phyloP scores from a whole-genome alignment of 2,797 vertebrate species.

The Garrulus glandarius region DNA sequence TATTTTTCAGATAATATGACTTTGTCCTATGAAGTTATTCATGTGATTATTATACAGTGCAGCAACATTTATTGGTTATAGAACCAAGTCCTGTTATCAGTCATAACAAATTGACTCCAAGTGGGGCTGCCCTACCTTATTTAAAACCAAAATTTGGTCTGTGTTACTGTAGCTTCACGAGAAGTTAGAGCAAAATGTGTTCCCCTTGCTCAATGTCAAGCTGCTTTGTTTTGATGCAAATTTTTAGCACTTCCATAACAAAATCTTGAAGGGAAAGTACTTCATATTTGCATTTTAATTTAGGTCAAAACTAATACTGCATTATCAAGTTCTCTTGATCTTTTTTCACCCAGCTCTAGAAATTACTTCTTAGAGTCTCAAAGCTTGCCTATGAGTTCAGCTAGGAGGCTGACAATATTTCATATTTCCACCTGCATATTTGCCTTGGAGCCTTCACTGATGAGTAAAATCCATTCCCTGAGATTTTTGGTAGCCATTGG shows the following conservation, averaged over 20 bases:
- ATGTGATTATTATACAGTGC: neutral
- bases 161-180: neutral
- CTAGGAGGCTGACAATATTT: neutral
- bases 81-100: neutral
- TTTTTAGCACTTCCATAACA: neutral
- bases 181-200: neutral
- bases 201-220: neutral
- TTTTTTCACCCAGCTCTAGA: neutral
- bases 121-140: neutral
- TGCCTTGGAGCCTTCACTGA: neutral
- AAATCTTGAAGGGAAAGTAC: neutral
- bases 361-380: neutral
- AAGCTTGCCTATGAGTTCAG: neutral
- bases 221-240: neutral
- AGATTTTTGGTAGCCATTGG: neutral
- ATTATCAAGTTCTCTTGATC: neutral
- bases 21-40: neutral
- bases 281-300: neutral
- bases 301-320: neutral
- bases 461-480: neutral
- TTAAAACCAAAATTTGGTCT: neutral
- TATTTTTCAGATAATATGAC: neutral
- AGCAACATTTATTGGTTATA: neutral
- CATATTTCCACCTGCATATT: neutral
- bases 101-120: neutral